Percentiles rank a stretch among this genome's conserved stretches.
phyloP scores from a whole-genome alignment of 2,888 invertebrate genomes.

The Microctonus hyperodae region DNA sequence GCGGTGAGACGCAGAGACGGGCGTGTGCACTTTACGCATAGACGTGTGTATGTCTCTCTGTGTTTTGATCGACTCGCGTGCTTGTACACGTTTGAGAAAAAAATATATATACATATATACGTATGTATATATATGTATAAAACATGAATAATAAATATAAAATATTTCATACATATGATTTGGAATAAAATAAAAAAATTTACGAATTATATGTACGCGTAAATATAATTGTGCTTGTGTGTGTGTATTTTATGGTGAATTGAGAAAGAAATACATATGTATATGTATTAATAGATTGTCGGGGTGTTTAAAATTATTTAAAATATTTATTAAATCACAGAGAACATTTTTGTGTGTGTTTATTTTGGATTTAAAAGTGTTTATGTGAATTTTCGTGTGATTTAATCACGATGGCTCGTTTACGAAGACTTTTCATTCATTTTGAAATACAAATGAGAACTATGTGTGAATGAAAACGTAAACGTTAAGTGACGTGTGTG shows the following conservation, averaged over 20 bases:
- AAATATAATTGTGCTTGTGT: no score
- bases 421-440: neutral
- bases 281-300: no score
- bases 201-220: no score
- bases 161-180: no score
- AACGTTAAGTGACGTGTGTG: no score
- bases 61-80: constrained; percentile 12
- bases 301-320: no score
- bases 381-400: neutral
- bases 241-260: no score
- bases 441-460: constrained; percentile 2
- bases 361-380: neutral
- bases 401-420: neutral
- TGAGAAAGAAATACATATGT: no score
- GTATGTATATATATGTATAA: no score
- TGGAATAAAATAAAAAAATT: no score
- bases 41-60: neutral
- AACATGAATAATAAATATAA: neutral
- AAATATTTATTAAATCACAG: no score
- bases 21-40: constrained; percentile 1
- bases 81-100: neutral
- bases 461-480: constrained; percentile 6
- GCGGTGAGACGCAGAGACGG: constrained; percentile 2
- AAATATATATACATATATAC: neutral
- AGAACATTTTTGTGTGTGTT: no score